phyloP scores from a whole-genome alignment of 2,888 invertebrate genomes.

The Drosophila koepferae region DNA sequence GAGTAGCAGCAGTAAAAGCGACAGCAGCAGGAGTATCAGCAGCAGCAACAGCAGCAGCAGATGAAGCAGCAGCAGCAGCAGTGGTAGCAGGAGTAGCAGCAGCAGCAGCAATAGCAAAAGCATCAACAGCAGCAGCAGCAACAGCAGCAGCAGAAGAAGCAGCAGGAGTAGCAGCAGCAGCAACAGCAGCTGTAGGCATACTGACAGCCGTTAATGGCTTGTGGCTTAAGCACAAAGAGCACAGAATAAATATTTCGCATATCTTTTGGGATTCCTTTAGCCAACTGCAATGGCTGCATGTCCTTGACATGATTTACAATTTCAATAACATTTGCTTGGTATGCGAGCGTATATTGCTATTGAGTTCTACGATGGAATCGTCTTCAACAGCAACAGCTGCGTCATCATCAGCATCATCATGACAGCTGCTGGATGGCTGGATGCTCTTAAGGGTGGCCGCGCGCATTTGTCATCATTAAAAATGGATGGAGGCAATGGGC shows the following conservation, averaged over 20 bases:
- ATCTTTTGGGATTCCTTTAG: constrained; percentile 20
- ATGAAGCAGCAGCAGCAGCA: too few relatives aligned
- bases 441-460: constrained; percentile 14
- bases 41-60: too few relatives aligned
- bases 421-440: background rate
- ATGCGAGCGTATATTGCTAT: constrained; percentile 41
- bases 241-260: constrained; percentile 24
- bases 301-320: constrained; percentile 80
- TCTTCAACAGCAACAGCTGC: constrained; percentile 25
- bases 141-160: too few relatives aligned
- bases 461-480: constrained; percentile 78
- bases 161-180: too few relatives aligned
- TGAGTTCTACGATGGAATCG: constrained; percentile 54
- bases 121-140: too few relatives aligned
- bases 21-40: too few relatives aligned
- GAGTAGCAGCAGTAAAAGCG: too few relatives aligned
- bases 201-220: constrained; percentile 50
- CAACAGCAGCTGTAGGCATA: background rate
- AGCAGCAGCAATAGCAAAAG: too few relatives aligned
- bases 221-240: constrained; percentile 33
- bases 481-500: constrained; percentile 46
- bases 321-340: constrained; percentile 67
- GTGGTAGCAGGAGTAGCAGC: too few relatives aligned
- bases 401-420: constrained; percentile 19
- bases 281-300: constrained; percentile 54